Conservation (phyloP, 2,797 vertebrate species). For the Lycodopsis pacificus region DNA sequence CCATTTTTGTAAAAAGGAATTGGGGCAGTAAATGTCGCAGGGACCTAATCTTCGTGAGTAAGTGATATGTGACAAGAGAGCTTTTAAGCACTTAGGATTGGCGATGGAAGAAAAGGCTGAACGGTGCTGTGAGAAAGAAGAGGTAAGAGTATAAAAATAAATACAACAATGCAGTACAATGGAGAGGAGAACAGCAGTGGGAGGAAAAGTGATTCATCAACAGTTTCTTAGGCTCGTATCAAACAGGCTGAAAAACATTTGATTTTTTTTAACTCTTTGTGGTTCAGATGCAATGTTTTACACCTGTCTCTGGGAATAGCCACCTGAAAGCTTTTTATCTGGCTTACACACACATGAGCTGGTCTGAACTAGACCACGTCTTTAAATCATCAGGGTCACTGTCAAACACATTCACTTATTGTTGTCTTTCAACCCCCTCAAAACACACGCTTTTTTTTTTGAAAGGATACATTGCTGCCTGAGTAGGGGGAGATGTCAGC, state of each 20-base stretch:
- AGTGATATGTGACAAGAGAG: conserved; percentile 77
- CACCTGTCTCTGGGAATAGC: conserved; percentile 41
- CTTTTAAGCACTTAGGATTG: conserved; percentile 75
- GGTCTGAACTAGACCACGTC: conserved; percentile 24
- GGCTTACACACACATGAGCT: conserved; percentile 13
- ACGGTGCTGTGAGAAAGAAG: conserved; percentile 71
- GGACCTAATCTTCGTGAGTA: conserved; percentile 71
- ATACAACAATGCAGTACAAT: conserved; percentile 70
- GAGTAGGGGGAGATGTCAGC: conserved; percentile 97
- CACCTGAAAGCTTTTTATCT: conserved; percentile 41
- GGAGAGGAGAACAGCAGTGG: conserved; percentile 73
- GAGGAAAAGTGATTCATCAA: conserved; percentile 81
- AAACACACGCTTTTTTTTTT: conserved; percentile 24
- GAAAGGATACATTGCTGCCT: conserved; percentile 99
- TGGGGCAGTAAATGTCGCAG: conserved; percentile 69
- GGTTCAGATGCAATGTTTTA: conserved; percentile 31
- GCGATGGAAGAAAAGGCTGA: conserved; percentile 71
- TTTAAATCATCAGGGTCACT: conserved; percentile 28
- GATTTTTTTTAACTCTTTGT: conserved; percentile 68
- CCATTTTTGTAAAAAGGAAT: conserved; percentile 66
- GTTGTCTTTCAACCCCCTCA: conserved; percentile 16
- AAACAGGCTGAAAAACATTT: conserved; percentile 68
- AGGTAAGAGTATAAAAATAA: conserved; percentile 80
- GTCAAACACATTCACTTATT: conserved; percentile 7
- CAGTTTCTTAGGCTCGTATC: conserved; percentile 74